A percentile compares a stretch with the other conserved stretches of the same genome.
These are phyloP conservation scores for Xiphorhynchus erythropygius DNA, from an alignment of 2,797 vertebrate species.

Conservation along the genomic window DNA sequence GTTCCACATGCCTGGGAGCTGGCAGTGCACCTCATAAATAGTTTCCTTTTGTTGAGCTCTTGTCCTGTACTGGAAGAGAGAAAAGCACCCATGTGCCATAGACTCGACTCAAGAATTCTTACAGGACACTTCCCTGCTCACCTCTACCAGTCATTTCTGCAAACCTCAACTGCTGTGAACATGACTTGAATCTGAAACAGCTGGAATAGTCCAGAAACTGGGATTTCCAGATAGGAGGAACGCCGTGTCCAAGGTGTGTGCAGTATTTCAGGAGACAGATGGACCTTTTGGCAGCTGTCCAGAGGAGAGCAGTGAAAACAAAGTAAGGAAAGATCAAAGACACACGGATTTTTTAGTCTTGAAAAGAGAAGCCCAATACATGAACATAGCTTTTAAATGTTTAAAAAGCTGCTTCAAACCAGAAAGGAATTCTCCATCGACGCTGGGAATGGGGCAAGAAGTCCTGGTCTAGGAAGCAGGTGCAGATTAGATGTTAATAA, in stretches of 20 bases:
- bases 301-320: constrained; percentile 13
- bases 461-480: not conserved
- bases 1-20: not conserved
- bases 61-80: not conserved
- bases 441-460: not conserved
- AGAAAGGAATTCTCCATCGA: not conserved
- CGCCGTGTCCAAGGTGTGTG: not conserved
- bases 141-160: not conserved
- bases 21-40: not conserved
- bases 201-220: not conserved
- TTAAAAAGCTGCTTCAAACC: constrained; percentile 40
- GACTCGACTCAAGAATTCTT: not conserved
- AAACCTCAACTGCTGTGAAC: not conserved
- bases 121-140: not conserved
- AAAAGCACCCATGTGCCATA: not conserved
- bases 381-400: not conserved
- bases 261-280: not conserved
- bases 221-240: not conserved
- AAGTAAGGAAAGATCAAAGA: constrained; percentile 40
- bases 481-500: not conserved
- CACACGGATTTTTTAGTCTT: not conserved
- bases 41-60: not conserved
- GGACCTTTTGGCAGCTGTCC: constrained; percentile 12
- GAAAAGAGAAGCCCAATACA: constrained; percentile 19
- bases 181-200: constrained; percentile 10